A percentile compares a stretch with the other conserved stretches of the same genome.
These are phyloP conservation scores for Porphyrio hochstetteri DNA, from an alignment of 2,113 vertebrate species.

Conservation along the genomic window DNA sequence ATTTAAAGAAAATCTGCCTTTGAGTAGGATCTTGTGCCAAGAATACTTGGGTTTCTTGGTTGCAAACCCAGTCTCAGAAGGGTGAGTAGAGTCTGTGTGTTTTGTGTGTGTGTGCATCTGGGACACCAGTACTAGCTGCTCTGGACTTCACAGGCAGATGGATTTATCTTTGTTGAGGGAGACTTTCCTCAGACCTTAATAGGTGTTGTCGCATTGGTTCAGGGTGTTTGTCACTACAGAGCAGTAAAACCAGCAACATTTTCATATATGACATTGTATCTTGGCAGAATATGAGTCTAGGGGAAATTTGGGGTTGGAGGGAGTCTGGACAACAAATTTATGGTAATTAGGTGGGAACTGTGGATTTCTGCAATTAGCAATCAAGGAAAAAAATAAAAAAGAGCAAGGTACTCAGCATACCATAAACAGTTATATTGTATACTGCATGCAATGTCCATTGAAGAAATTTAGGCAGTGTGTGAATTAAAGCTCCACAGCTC, in stretches of 20 bases:
- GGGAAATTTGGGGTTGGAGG: not conserved
- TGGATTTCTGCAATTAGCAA: not conserved
- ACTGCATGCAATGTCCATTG: not conserved
- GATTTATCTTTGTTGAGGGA: not conserved
- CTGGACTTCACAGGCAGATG: accelerated
- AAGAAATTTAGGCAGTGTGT: not conserved
- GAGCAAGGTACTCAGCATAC: not conserved
- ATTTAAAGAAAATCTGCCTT: not conserved
- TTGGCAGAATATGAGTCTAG: not conserved
- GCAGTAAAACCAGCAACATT: not conserved
- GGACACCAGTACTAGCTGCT: accelerated
- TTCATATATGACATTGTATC: accelerated
- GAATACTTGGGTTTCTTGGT: not conserved
- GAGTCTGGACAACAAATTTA: not conserved
- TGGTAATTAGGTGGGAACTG: not conserved
- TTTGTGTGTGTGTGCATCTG: not conserved
- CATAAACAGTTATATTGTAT: not conserved
- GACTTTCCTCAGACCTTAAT: not conserved
- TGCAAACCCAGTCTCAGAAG: not conserved
- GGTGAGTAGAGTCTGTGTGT: not conserved
- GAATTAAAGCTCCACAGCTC: not conserved
- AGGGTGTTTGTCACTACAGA: not conserved
- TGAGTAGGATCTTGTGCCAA: accelerated
- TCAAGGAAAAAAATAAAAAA: not conserved
- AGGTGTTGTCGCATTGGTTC: not conserved